Evolutionary conservation across 2,888 invertebrate genomes (phyloP), one percentile per base, ranked within the genome.

Genomic region (Orchesellides sinensis): DNA sequence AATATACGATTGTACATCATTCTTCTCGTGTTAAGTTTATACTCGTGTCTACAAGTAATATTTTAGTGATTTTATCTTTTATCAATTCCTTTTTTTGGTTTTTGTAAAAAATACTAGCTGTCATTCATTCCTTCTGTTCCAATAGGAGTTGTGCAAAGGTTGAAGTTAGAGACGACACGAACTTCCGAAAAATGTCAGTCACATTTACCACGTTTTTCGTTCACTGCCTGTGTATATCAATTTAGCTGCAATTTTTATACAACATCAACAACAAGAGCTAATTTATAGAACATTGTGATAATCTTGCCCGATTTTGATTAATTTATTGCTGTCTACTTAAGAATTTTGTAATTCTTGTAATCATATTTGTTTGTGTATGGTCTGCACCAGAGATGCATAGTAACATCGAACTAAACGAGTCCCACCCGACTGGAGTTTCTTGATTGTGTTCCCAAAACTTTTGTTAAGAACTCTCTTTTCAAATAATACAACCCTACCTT

Each of bases 221-320:
- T 68, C 81, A 81, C 81, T 81, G 81, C 81, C 81, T 68, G 52
- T 68, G 66, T 74, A 73, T 70, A 59, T 35, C 17, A 54, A 65
- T 35, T 56, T 25, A 45, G 54, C 27, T 59, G 10, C 63, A 40
- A 29, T 40, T 40, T n/a, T 21, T 14, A 3, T 32, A 29, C n/a
- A 49, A 77, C 66, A 68, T n/a, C n/a, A 54, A 68, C n/a, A 78
- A 68, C 14, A 69, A 69, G 47, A 81, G 82, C 74, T 82, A 73
- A 63, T 45, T 65, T 66, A 14, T 82, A 75, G 74, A 74, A 82
- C n/a, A n/a, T n/a, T 82, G 82, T 82, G 82, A 82, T 82, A 82
- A 69, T 75, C 82, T 74, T 69, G 82, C 82, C 82, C 74, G 69
- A 74, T 68, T 79, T 54, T 12, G 25, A 8, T 45, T 49, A 66